Percentiles rank a stretch among this genome's conserved stretches.
Conservation (phyloP, 2,888 invertebrate genomes). For the Malthinus seriepunctatus region DNA sequence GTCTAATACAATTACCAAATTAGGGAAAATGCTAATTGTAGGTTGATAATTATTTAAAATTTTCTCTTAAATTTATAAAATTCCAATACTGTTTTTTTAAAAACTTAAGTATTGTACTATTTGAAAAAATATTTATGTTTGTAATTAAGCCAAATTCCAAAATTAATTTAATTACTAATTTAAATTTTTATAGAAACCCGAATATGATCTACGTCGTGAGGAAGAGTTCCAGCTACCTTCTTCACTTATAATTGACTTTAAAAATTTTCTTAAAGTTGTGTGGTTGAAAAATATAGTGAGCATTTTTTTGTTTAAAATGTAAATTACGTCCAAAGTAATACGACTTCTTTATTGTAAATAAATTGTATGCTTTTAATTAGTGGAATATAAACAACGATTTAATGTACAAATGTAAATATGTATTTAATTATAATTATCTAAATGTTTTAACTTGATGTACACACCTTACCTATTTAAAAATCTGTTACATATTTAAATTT, state of each 20-base stretch:
- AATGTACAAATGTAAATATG: constrained; percentile 28
- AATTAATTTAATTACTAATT: constrained; percentile 16
- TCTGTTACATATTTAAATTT: constrained; percentile 27
- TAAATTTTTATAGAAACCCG: constrained; percentile 27
- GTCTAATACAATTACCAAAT: too few relatives aligned
- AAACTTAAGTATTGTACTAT: constrained; percentile 6
- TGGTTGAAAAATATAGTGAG: constrained; percentile 7
- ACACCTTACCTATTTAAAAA: constrained; percentile 14
- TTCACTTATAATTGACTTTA: constrained; percentile 14
- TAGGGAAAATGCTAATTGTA: too few relatives aligned
- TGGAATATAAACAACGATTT: constrained; percentile 13
- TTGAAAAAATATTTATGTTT: constrained; percentile 4
- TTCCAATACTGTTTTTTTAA: neutral
- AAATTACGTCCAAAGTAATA: constrained; percentile 9
- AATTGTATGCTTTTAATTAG: constrained; percentile 8
- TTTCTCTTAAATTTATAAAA: constrained; percentile 4
- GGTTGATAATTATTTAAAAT: neutral
- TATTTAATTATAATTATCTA: constrained; percentile 24
- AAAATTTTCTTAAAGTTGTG: constrained; percentile 11
- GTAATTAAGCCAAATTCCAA: neutral
- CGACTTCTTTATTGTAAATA: neutral
- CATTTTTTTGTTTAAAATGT: constrained; percentile 8
- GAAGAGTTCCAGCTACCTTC: constrained; percentile 18
- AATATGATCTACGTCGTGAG: constrained; percentile 18
- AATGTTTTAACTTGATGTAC: constrained; percentile 24